A percentile compares a stretch with the other conserved stretches of the same genome.
phyloP scores from a whole-genome alignment of 2,797 vertebrate species.

The Crocodylus rhombifer region DNA sequence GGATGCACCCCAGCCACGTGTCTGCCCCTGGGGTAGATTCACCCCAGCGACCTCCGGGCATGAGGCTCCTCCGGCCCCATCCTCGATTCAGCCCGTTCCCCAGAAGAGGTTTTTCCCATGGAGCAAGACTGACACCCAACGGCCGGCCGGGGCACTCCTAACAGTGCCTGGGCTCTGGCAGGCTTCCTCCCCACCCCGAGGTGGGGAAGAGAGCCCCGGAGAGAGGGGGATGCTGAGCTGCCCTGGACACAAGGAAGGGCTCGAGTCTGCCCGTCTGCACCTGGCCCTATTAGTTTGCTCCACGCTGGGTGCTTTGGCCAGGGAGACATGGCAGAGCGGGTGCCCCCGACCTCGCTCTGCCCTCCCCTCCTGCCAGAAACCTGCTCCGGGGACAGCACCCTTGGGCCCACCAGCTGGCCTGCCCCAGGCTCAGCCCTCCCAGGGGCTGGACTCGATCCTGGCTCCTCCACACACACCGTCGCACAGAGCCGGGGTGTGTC shows the following conservation, averaged over 20 bases:
- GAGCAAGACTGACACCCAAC: conserved; percentile 25
- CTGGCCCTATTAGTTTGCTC: neutral
- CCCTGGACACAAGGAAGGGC: neutral
- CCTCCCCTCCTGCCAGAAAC: neutral
- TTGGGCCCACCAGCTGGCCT: neutral
- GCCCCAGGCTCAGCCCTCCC: neutral
- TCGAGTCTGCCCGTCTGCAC: neutral
- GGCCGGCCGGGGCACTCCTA: neutral
- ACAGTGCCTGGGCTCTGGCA: no score
- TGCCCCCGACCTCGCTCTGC: no score
- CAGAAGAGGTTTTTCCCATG: neutral
- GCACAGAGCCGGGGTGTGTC: neutral
- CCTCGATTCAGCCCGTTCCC: neutral
- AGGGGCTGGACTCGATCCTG: neutral
- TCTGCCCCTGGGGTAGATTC: neutral
- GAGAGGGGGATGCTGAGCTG: neutral
- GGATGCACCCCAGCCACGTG: no score
- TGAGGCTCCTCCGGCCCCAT: neutral
- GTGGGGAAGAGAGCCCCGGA: neutral
- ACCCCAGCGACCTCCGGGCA: neutral
- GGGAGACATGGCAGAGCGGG: neutral
- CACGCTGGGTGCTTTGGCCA: neutral
- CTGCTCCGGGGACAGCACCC: neutral
- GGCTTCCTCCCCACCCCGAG: no score
- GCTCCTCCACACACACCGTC: neutral